Percentiles rank a stretch among this genome's conserved stretches.
These are phyloP conservation scores for Nothobranchius furzeri DNA, from an alignment of 2,113 vertebrate species.

Conservation along the genomic window DNA sequence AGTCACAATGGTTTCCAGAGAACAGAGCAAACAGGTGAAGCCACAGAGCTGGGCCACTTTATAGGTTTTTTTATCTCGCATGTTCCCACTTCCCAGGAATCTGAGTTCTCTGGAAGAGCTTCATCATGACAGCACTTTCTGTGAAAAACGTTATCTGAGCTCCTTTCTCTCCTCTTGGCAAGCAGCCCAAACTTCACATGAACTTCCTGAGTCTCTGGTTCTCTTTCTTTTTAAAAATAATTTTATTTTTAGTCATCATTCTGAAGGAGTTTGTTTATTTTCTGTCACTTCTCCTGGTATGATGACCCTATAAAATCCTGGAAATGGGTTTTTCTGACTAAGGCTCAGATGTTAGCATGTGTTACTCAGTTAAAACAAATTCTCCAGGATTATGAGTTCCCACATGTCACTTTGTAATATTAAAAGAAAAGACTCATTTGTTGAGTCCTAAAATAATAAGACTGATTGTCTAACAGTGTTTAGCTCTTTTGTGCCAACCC, in stretches of 20 bases:
- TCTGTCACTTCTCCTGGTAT: too few relatives aligned
- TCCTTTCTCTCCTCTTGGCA: neutral
- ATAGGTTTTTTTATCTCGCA: neutral
- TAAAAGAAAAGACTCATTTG: too few relatives aligned
- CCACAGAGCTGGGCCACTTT: neutral
- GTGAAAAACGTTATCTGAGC: neutral
- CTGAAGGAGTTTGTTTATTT: neutral
- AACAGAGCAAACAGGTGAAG: neutral
- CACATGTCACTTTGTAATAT: too few relatives aligned
- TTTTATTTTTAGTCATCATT: neutral
- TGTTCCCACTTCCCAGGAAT: constrained; percentile 5
- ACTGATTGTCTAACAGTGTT: too few relatives aligned
- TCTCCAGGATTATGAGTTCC: too few relatives aligned
- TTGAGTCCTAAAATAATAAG: too few relatives aligned
- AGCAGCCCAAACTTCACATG: neutral
- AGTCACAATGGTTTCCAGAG: neutral
- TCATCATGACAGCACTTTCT: neutral
- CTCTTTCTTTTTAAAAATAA: neutral
- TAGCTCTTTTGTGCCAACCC: too few relatives aligned
- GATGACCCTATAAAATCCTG: too few relatives aligned
- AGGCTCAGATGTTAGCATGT: too few relatives aligned
- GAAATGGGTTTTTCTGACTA: too few relatives aligned
- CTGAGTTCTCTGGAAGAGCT: neutral
- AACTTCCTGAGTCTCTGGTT: neutral
- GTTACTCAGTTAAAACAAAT: too few relatives aligned